Evolutionary conservation across 2,113 vertebrate genomes (phyloP), one percentile per base, ranked within the genome.

Genomic region (Fregata magnificens): DNA sequence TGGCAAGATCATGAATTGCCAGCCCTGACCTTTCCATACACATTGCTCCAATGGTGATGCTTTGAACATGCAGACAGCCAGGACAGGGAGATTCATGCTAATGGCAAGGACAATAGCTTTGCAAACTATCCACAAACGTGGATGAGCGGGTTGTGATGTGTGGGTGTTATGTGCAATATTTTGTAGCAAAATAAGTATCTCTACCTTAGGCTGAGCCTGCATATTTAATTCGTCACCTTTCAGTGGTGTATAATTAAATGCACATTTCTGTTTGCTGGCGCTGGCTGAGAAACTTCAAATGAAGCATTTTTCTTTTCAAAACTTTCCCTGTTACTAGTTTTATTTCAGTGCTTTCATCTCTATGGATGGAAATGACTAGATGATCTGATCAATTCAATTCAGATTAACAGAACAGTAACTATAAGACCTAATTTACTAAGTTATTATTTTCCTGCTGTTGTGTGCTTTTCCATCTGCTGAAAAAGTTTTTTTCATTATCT

Each of bases 211-310:
- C 49, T 84, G 40, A 92, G 56, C 61, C 78, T 72, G 65, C 8
- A 47, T 78, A 91, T 81, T 95, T 90, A 96, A 79, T 78, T 93
- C 25, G 55, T 96, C 88, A 93, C 62, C 73, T 95, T 89, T 94
- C 66, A 65, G 32, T 56, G 31, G 36, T 65, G 42, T 55, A n/a
- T 85, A 89, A 62, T 79, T 85, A 76, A 93, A 82, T 52, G 32
- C 4, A 31, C 6, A 16, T 28, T 38, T 42, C 44, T 89, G 52
- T 79, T 94, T 66, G 8, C 45, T 69, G 26, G 50, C 62, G 6
- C 61, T 89, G 62, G 32, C 66, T 77, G 50, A 47, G 67, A 90
- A 91, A 66, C 63, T 72, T 77, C 52, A 82, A 69, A 82, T 74
- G 40, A 76, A 85, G 31, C 28, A 61, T 65, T 88, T 86, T 79